phyloP scores from a whole-genome alignment of 2,797 vertebrate genomes.

The Rhyacichthys aspro region DNA sequence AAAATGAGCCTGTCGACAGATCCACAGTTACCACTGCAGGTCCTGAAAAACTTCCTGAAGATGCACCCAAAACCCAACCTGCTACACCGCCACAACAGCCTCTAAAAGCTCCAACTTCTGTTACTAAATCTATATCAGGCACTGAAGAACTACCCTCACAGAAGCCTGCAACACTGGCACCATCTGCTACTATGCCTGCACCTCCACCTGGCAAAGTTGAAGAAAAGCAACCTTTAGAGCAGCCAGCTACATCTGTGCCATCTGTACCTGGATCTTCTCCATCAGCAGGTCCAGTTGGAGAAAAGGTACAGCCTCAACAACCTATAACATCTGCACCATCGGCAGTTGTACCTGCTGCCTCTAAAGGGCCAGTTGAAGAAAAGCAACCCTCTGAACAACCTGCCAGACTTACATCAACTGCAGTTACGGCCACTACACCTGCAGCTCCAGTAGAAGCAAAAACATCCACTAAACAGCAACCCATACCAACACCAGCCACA shows the following conservation, averaged over 20 bases:
- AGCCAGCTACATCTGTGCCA: conserved; percentile 38
- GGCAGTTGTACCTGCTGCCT: conserved; percentile 48
- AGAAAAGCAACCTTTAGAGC: conserved; percentile 40
- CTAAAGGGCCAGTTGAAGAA: conserved; percentile 45
- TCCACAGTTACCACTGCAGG: conserved; percentile 19
- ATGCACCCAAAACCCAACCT: conserved; percentile 26
- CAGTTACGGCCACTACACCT: neutral
- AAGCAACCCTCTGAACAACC: conserved; percentile 49
- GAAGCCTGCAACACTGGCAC: conserved; percentile 55
- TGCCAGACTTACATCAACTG: conserved; percentile 1
- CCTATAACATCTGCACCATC: conserved; percentile 46
- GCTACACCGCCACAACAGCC: conserved; percentile 52
- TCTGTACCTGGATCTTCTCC: conserved; percentile 15
- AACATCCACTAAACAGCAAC: neutral
- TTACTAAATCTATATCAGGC: conserved; percentile 18
- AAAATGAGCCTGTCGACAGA: conserved; percentile 18
- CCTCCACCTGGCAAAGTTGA: conserved; percentile 1
- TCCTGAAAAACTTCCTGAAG: conserved; percentile 44
- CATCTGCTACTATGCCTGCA: conserved; percentile 31
- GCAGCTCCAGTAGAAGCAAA: neutral
- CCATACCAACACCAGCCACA: neutral
- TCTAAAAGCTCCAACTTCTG: conserved; percentile 24
- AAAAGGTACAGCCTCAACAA: conserved; percentile 50
- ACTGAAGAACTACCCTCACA: conserved; percentile 35
- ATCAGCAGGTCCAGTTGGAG: conserved; percentile 10